Percentiles rank a stretch among this genome's conserved stretches.
phyloP scores from a whole-genome alignment of 2,797 vertebrate species.

The Hylomyscus alleni region DNA sequence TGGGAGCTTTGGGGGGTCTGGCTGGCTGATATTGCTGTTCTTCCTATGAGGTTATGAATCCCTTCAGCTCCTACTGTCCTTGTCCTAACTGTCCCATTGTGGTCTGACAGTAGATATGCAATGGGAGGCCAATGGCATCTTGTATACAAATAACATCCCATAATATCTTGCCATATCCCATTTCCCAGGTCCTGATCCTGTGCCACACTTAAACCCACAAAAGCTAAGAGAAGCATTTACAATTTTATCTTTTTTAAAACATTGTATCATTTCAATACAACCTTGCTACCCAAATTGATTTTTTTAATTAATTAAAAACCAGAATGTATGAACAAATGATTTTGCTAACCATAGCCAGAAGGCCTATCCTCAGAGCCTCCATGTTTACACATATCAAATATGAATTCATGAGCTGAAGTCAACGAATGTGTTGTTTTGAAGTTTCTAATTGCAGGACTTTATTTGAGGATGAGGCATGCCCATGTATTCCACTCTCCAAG shows the following conservation, averaged over 20 bases:
- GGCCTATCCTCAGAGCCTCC: background rate
- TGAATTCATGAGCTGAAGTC: background rate
- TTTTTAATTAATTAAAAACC: background rate
- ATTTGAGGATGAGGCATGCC: background rate
- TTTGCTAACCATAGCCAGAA: background rate
- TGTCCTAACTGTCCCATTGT: no score
- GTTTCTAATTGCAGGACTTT: background rate
- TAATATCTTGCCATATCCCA: background rate
- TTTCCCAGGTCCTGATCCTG: background rate
- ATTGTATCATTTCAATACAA: background rate
- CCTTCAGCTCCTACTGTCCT: no score
- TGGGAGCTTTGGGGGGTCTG: no score
- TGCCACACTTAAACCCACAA: background rate
- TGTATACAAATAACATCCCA: background rate
- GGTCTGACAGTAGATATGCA: background rate
- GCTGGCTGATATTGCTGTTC: no score
- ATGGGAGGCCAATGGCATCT: background rate
- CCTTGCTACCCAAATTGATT: background rate
- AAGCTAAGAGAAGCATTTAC: background rate
- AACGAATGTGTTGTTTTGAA: background rate
- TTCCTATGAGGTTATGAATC: no score
- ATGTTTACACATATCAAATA: conserved; percentile 5
- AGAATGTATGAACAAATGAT: conserved; percentile 8
- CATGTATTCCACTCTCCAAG: background rate
- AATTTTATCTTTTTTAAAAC: background rate